phyloP scores from a whole-genome alignment of 2,888 invertebrate species.

The Choreutis nemorana region DNA sequence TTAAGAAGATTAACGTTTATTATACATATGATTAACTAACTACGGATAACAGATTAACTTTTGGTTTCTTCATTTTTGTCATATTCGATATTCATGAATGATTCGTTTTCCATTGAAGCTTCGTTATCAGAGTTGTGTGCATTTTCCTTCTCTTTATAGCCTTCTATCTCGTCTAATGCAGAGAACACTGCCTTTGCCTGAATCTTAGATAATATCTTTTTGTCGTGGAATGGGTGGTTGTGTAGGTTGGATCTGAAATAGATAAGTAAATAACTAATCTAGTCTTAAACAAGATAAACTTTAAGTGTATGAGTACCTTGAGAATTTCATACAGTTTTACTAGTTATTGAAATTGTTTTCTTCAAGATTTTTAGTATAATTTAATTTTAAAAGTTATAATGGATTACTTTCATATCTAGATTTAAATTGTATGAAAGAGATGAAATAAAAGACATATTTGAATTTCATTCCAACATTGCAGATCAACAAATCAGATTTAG shows the following conservation, averaged over 20 bases:
- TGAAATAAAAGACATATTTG: neutral
- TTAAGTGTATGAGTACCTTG: too few species aligned
- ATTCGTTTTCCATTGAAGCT: conserved; percentile 12
- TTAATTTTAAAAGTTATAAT: too few species aligned
- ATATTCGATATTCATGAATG: conserved; percentile 1
- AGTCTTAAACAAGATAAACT: neutral
- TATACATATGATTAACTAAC: too few species aligned
- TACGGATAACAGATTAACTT: too few species aligned
- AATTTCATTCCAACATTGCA: neutral
- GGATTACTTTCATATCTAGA: too few species aligned
- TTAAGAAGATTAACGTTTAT: too few species aligned
- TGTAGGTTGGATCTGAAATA: conserved; percentile 44
- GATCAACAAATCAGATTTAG: neutral
- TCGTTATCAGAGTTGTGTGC: conserved; percentile 13
- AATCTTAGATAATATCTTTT: conserved; percentile 50
- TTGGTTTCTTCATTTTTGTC: conserved; percentile 10
- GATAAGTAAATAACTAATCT: neutral
- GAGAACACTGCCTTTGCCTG: conserved; percentile 50
- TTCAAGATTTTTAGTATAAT: too few species aligned
- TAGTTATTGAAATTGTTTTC: too few species aligned
- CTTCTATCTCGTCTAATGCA: conserved; percentile 31
- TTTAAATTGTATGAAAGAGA: too few species aligned
- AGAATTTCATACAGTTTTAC: too few species aligned
- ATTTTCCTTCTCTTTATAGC: conserved; percentile 21
- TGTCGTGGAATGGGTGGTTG: conserved; percentile 55